These are phyloP conservation scores for Melopsittacus undulatus DNA, from an alignment of 2,797 vertebrate genomes.

Conservation along the genomic window DNA sequence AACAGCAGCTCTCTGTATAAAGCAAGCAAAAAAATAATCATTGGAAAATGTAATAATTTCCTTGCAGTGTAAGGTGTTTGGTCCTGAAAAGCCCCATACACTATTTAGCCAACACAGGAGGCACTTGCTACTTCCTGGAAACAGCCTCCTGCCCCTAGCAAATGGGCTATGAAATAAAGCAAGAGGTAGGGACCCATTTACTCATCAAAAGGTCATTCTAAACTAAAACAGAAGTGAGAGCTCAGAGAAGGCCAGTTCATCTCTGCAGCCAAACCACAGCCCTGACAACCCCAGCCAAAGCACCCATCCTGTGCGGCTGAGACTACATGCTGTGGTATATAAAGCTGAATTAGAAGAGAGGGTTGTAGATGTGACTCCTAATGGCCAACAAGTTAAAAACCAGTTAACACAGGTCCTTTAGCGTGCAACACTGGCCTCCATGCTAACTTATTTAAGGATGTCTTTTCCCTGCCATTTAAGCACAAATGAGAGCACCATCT, in stretches of 20 bases:
- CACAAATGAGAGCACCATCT: background rate
- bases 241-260: background rate
- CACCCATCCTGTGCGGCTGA: background rate
- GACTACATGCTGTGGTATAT: background rate
- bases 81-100: background rate
- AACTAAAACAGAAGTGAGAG: background rate
- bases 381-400: background rate
- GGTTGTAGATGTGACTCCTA: background rate
- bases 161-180: background rate
- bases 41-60: slow-evolving; percentile 8
- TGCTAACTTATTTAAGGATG: background rate
- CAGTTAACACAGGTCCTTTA: background rate
- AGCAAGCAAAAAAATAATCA: background rate
- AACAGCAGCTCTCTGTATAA: slow-evolving; percentile 19
- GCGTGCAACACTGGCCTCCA: background rate
- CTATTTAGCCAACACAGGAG: background rate
- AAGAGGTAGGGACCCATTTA: background rate
- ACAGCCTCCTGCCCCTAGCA: background rate
- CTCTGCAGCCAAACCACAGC: background rate
- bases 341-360: background rate
- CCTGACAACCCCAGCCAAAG: background rate
- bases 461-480: background rate
- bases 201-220: background rate
- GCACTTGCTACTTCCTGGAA: background rate
- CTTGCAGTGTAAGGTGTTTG: background rate